Evolutionary conservation across 2,797 vertebrate species (phyloP).

Genomic region (Tenualosa ilisha): DNA sequence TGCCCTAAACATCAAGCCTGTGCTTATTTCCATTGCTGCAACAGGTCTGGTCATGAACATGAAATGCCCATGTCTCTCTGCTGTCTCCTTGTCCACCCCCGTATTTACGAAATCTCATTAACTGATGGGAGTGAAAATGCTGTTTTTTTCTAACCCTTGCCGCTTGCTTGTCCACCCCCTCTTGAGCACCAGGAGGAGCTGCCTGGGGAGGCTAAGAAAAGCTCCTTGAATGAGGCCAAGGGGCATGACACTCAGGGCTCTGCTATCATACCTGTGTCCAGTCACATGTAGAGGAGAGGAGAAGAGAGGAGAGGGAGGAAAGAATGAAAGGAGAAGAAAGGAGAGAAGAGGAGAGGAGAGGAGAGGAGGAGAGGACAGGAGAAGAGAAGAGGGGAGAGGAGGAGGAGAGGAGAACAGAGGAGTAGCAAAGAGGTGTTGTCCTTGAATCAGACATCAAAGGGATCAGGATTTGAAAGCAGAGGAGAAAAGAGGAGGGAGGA

Average conservation of each 20-base stretch:
- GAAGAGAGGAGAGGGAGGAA: background rate
- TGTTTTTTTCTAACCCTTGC: background rate
- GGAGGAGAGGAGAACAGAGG: constrained; percentile 30
- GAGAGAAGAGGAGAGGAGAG: background rate
- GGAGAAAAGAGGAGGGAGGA: constrained; percentile 38
- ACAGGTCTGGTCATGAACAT: background rate
- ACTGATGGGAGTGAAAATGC: no score
- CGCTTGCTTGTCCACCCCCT: background rate
- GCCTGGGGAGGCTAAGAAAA: background rate
- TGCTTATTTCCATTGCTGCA: no score
- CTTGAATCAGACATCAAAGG: no score
- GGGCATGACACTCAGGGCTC: background rate
- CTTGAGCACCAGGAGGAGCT: background rate
- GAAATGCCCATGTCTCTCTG: background rate
- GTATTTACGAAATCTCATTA: background rate
- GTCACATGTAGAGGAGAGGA: background rate
- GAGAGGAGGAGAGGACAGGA: background rate
- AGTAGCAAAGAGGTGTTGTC: no score
- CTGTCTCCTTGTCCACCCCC: background rate
- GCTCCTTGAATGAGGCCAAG: background rate
- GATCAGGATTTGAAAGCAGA: background rate
- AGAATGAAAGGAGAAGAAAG: background rate
- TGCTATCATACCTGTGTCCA: background rate
- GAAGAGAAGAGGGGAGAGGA: constrained; percentile 14
- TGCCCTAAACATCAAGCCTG: no score